Base-by-base conservation (phyloP, 2,797 vertebrate genomes). In the Lutjanus argentimaculatus region DNA sequence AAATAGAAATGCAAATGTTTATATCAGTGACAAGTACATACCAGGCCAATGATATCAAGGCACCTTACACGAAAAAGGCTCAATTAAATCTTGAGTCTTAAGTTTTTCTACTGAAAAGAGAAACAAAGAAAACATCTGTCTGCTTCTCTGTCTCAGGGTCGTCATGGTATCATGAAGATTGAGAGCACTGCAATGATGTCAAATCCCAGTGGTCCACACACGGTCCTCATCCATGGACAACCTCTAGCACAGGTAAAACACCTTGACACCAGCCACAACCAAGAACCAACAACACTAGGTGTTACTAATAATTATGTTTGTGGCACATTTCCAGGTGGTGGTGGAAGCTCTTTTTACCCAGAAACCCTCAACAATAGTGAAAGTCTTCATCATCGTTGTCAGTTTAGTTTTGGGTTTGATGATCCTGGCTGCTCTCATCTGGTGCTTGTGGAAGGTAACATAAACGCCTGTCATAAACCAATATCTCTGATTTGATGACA, bases 401-500 rank as follows among this genome's bases (percentile, higher is more conserved):
- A 97, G 98, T 77, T 95, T 98, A 86, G 25, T 96, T 25, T 1
- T 97, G 77, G 97, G 98, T 46, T 72, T 99, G 68, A 22, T 86
- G 53, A 95, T 98, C 88, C 92, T 99, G 87, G 83, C 94, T 45
- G n/a, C 96, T 36, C 95, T 99, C 86, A 96, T 97, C 40, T 94
- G 95, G 86, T 79, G 95, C 77, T 93, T 99, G 76, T 97, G 97
- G 97, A 99, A 98, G 97, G 98, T 99, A 22, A 40, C 65, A 68
- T 2, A 8, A 56, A 46, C 6, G 36, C 11, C 49, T 30, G 19
- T 40, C 2, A n/a, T 55, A 40, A 36, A 22, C 22, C 19, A 52
- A 25, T 13, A 25, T 67, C 16, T 55, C 11, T 65, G 6, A 56
- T 30, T 12, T 65, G 6, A 48, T 30, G 13, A 70, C 9, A 11